Percentiles rank a stretch among this genome's conserved stretches.
phyloP scores from a whole-genome alignment of 2,797 vertebrate species.

The Mormyrops attenuatus region DNA sequence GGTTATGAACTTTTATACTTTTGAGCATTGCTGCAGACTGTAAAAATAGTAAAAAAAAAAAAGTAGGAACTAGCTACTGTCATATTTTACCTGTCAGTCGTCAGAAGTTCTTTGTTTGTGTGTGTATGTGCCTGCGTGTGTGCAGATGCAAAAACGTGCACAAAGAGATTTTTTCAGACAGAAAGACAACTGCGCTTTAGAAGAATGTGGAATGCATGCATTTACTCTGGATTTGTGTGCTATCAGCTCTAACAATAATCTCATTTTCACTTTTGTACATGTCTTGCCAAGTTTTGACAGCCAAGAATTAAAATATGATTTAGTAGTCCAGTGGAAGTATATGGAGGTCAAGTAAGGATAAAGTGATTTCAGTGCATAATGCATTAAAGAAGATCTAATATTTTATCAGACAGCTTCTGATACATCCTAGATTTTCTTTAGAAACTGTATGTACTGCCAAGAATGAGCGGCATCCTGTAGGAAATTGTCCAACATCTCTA shows the following conservation, averaged over 20 bases:
- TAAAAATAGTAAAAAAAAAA: neutral
- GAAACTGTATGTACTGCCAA: neutral
- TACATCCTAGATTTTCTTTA: neutral
- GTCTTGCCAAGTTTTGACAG: constrained; percentile 15
- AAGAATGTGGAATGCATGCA: neutral
- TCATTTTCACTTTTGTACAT: neutral
- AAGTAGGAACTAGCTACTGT: neutral
- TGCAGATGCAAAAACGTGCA: neutral
- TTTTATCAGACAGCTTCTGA: neutral
- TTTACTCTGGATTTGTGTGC: neutral
- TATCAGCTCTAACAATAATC: neutral
- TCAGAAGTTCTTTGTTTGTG: neutral
- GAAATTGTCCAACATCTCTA: neutral
- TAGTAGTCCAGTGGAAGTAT: neutral
- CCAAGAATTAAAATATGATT: neutral
- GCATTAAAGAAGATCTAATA: neutral
- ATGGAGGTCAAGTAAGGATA: constrained; percentile 7
- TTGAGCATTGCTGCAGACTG: neutral
- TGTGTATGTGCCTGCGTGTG: neutral
- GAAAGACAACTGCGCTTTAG: neutral
- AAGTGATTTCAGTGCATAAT: neutral
- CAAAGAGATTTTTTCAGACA: neutral
- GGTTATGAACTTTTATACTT: neutral
- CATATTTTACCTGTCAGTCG: neutral
- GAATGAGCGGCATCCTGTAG: neutral